Evolutionary conservation across 1,140 invertebrate genomes (phyloP), one percentile per base, ranked within the genome.

Genomic region (Cyphomyrmex costatus): DNA sequence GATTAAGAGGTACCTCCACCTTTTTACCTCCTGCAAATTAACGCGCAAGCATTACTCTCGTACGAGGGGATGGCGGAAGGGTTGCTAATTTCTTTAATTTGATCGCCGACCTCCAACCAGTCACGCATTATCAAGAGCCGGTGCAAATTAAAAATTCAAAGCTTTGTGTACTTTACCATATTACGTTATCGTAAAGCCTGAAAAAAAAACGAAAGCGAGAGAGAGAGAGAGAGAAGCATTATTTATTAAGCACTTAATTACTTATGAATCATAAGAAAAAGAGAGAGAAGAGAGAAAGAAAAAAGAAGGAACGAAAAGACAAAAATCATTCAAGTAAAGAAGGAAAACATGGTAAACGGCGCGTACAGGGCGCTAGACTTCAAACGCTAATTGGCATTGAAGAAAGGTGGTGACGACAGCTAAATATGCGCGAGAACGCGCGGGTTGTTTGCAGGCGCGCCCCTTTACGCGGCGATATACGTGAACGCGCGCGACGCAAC

Each of bases 301-400:
- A 5, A 7, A 16, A 33, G 33, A 16, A 5, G 16, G 16, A 3
- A 14, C 3, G n/a, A 36, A 68, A 53, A 46, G 12, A 27, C 14
- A 68, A 16, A 51, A 58, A 12, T 61, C 33, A 36, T 33, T 49
- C 65, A 2, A n/a, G 10, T 14, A 42, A 36, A 33, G 14, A 68
- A 16, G 27, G 24, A 83, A 83, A 61, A 82, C 24, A n/a, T 61
- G 24, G 33, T 8, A 70, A 80, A 80, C 78, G 12, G 56, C 56
- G 60, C 56, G 24, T 49, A 60, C 8, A 71, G 77, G 56, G 14
- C 24, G 65, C 49, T 74, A 90, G 89, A 90, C 84, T 88, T 88
- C 89, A 91, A 91, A 85, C 91, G 92, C 89, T 94, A 94, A 94
- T 94, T 94, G 94, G 93, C 92, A 94, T 94, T 94, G 93, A 94